Base-by-base conservation (phyloP, 2,113 vertebrate genomes). In the Rissa tridactyla region DNA sequence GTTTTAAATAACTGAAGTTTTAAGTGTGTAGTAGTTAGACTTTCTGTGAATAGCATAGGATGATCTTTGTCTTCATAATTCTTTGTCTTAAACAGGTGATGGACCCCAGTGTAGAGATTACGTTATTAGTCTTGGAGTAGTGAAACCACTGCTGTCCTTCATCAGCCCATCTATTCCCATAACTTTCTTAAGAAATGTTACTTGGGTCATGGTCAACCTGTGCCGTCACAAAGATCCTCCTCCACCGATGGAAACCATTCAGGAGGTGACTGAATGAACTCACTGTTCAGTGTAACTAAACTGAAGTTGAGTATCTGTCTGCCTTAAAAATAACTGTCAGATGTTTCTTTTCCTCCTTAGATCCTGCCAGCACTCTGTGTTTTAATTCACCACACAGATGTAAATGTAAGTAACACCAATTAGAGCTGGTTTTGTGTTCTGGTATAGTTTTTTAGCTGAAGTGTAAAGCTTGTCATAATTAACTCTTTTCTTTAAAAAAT, bases 91-190 rank as follows among this genome's bases (percentile, higher is more conserved):
- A 88, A n/a, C 95, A 99, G 99, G 99, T 97, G 99, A 99, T 60
- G 99, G 99, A 12, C 99, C 99, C 78, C 99, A 99, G 90, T 99
- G 99, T 98, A 98, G 99, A 98, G 99, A 99, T 98, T 99, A 99
- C 34, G 99, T 99, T 85, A 99, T 99, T 97, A 99, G 98, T 75
- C 98, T 99, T 80, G 99, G 99, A 25, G 99, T 99, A 90, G 99
- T 99, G 94, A 99, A 99, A 87, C 99, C 99, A 4, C 98, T 99
- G 97, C 99, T 99, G 91, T 99, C 99, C 83, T 99, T 99, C 98
- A 99, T 99, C 98, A 99, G 99, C 97, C 99, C 99, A 92, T 99
- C 99, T 98, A 99, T 99, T 97, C 99, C 99, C 93, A 99, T 99
- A 98, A 99, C 99, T 94, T 99, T 99, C 98, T 98, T 99, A 94